Evolutionary conservation across 2,797 vertebrate genomes (phyloP), one percentile per base, ranked within the genome.

Genomic region (Sylvia borin): DNA sequence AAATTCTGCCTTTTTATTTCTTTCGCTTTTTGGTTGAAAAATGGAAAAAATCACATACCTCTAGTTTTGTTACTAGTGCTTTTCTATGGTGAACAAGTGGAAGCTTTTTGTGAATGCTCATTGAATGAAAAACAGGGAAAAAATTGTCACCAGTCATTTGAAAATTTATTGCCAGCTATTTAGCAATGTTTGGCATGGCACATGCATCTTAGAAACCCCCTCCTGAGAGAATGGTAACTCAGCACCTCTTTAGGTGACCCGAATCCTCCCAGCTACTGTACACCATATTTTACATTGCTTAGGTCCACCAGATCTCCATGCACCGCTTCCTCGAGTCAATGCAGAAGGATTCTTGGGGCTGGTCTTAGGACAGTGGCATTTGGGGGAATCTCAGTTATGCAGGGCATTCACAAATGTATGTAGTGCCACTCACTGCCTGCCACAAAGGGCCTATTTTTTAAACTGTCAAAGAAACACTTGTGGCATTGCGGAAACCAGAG

Each of bases 371-470:
- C 97, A 97, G 97, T 97, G 97, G 98, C 98, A 98, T 97, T 97
- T 98, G 92, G 80, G 98, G 98, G 98, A 99, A 99, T 99, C 98
- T 97, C 96, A 99, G 98, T 97, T 98, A 99, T 99, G 99, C 95
- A 85, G 97, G 97, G 98, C 98, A 99, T 99, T 99, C 98, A 98
- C 99, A 99, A 99, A 99, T 99, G 98, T 99, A 98, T 99, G 98
- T 98, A 98, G 98, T 98, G 98, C 98, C 98, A 98, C 98, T 98
- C 95, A 97, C 92, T 97, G 96, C 67, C 90, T 53, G 84, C 97
- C 97, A 99, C 99, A 99, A 99, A 99, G 98, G 97, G 96, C 97
- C 98, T 97, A 98, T 99, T 99, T 99, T 99, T 98, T 97, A 97
- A 98, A 97, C 97, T 98, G 98, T 99, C 99, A 99, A 99, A 99